Conservation (phyloP, 92 coral and sea anemone species). For the Palythoa caribaeorum region DNA sequence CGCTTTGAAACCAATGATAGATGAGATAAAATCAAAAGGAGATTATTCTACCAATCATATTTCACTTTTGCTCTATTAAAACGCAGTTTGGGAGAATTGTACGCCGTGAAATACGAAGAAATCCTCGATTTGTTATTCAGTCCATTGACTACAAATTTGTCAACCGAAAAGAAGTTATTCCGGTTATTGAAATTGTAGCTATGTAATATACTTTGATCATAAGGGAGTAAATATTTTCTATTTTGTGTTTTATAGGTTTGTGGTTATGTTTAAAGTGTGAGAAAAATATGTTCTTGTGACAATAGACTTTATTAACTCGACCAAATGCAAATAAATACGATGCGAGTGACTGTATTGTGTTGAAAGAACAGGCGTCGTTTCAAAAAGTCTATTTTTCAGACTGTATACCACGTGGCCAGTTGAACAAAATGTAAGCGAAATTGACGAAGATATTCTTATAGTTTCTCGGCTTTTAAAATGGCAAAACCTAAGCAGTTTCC, state of each 20-base stretch:
- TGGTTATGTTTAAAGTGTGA: constrained; percentile 39
- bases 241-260: constrained; percentile 22
- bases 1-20: constrained; percentile 42
- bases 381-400: constrained; percentile 10
- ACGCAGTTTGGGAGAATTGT: constrained; percentile 49
- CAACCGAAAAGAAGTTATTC: neutral
- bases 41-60: constrained; percentile 33
- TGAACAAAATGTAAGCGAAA: neutral
- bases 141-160: neutral
- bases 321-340: constrained; percentile 53
- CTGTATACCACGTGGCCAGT: constrained; percentile 36
- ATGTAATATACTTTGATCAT: neutral
- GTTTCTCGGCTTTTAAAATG: neutral
- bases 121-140: constrained; percentile 4
- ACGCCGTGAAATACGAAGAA: constrained; percentile 1
- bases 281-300: constrained; percentile 36
- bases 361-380: constrained; percentile 39
- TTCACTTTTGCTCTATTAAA: constrained; percentile 26
- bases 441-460: neutral
- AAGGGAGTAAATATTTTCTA: constrained; percentile 5
- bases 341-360: constrained; percentile 37
- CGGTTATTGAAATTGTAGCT: neutral
- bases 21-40: constrained; percentile 37
- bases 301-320: constrained; percentile 40
- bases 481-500: neutral